Base-by-base conservation (phyloP, 2,113 vertebrate genomes). In the Halcyon malimbica region DNA sequence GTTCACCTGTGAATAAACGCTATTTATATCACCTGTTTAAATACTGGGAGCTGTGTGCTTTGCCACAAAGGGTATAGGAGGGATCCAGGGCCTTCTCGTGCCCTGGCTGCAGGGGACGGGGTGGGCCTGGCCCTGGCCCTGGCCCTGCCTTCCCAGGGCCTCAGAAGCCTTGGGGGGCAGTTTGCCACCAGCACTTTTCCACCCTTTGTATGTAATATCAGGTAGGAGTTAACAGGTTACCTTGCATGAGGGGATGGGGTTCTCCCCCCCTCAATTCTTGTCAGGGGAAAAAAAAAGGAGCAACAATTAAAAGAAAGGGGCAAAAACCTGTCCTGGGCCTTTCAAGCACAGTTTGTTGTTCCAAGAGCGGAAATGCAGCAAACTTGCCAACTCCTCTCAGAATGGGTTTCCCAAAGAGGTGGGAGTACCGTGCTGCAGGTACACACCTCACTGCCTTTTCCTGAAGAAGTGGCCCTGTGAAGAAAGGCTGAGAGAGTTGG, bases 1-100 rank as follows among this genome's bases (percentile, higher is more conserved):
- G 60, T 84, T 91, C 90, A 33, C 56, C 37, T 70, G 29, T 77
- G 16, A 53, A n/a, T 33, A 83, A 86, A 54, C 16, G 17, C 37
- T 15, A 39, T 53, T 83, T 83, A 13, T 75, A 48, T 5, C 71
- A 95, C 42, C 87, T 95, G 62, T 67, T 83, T 48, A 92, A 96
- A 91, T 37, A 89, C 24, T 33, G 53, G 0, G 0, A 56, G 48
- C 25, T 33, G 77, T 16, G 57, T 62, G 44, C 39, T 83, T 87
- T 87, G 48, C 57, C 63, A 23, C 28, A 28, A 51, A 35, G 29
- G 23, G 39, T 29, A 24, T 2, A 12, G 54, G 42, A 68, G 25
- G 31, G 53, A 59, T 19, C 9, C 54, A 75, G 67, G 25, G 13
- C 31, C 28, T 10, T 21, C n/a, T n/a, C 0, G 0, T 63, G 73